Conservation (phyloP, 1,140 invertebrate genomes). For the Cataglyphis hispanica region DNA sequence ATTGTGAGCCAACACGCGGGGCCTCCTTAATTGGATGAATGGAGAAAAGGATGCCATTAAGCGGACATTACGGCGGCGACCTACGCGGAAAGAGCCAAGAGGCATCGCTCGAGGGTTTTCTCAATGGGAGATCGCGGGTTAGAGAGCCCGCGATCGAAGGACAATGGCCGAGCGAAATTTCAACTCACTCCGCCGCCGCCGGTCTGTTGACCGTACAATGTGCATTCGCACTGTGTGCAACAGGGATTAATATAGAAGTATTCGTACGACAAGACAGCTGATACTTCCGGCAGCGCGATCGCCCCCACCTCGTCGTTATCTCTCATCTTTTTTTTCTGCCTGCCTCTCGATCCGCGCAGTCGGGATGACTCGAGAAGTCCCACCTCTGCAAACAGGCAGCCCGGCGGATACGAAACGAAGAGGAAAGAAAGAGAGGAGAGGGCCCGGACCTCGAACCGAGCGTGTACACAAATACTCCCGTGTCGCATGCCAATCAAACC, state of each 20-base stretch:
- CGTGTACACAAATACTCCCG: constrained; percentile 82
- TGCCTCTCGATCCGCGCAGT: constrained; percentile 27
- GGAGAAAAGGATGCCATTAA: constrained; percentile 59
- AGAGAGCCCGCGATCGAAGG: constrained; percentile 50
- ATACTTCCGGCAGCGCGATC: constrained; percentile 70
- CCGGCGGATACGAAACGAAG: constrained; percentile 67
- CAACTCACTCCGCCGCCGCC: constrained; percentile 54
- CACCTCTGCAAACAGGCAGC: constrained; percentile 70
- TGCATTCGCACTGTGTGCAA: constrained; percentile 43
- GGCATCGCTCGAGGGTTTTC: constrained; percentile 52
- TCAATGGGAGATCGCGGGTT: constrained; percentile 58
- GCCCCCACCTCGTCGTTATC: constrained; percentile 47
- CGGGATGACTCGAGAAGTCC: constrained; percentile 52
- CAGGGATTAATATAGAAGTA: constrained; percentile 68
- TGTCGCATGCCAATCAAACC: constrained; percentile 84
- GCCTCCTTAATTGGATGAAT: constrained; percentile 59
- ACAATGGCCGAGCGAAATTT: constrained; percentile 62
- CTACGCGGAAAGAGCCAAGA: constrained; percentile 41
- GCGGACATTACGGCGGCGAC: constrained; percentile 40
- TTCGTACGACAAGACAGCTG: constrained; percentile 54
- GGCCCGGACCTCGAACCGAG: constrained; percentile 61
- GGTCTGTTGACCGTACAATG: constrained; percentile 56
- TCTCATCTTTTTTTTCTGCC: constrained; percentile 42
- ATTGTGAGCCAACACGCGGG: constrained; percentile 42
- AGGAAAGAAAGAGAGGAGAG: constrained; percentile 58